Conservation (phyloP, 2,113 vertebrate species). For the Sigmodon hispidus region DNA sequence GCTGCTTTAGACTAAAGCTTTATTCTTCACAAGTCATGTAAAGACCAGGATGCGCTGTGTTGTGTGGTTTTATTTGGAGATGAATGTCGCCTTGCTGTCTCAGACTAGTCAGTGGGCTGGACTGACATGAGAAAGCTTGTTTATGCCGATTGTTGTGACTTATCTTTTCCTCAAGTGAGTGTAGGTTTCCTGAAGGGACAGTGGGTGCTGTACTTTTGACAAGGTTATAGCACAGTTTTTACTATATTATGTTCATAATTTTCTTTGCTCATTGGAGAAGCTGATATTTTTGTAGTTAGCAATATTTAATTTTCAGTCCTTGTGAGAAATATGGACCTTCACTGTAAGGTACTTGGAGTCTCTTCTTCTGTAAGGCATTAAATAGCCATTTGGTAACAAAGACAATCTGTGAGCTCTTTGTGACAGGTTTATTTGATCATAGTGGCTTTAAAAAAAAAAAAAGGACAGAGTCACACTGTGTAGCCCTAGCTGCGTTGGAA, state of each 20-base stretch:
- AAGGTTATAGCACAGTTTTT: neutral
- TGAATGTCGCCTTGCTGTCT: neutral
- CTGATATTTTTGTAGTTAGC: constrained; percentile 49
- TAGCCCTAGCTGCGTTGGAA: neutral
- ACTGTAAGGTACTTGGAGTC: neutral
- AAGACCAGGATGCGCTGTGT: neutral
- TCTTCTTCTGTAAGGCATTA: neutral
- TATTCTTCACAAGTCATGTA: neutral
- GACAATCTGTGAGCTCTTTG: neutral
- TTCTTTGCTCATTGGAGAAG: constrained; percentile 32
- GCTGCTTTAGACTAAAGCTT: neutral
- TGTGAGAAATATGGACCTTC: neutral
- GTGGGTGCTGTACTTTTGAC: constrained; percentile 21
- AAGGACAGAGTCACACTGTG: neutral
- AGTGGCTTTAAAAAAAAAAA: neutral
- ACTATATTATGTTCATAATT: neutral
- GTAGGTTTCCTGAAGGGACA: constrained; percentile 13
- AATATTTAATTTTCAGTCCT: constrained; percentile 17
- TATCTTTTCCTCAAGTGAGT: neutral
- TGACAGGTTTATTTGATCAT: neutral
- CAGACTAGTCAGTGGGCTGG: neutral
- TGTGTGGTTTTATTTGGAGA: neutral
- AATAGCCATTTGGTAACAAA: constrained; percentile 36
- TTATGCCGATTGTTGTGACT: neutral
- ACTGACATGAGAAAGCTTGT: constrained; percentile 1